Percentiles rank a stretch among this genome's conserved stretches.
Conservation (phyloP, 2,888 invertebrate species). For the Silvanus unidentatus region DNA sequence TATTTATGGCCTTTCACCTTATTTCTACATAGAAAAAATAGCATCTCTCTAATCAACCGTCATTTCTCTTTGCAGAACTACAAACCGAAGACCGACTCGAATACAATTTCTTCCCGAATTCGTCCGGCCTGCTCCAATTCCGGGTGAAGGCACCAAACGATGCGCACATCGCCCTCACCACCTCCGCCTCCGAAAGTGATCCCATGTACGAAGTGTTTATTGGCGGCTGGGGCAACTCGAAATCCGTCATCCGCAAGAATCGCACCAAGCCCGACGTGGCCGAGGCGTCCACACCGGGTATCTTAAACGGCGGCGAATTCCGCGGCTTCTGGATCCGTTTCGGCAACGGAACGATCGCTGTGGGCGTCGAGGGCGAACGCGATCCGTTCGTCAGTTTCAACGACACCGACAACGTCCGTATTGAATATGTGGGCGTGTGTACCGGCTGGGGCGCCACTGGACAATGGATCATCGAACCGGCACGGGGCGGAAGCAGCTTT, state of each 20-base stretch:
- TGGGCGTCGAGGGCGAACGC: constrained; percentile 52
- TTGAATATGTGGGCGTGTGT: constrained; percentile 73
- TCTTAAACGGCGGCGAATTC: constrained; percentile 67
- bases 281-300: constrained; percentile 62
- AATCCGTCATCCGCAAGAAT: constrained; percentile 77
- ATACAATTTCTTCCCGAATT: constrained; percentile 73
- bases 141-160: constrained; percentile 74
- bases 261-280: constrained; percentile 52
- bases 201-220: constrained; percentile 84
- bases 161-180: constrained; percentile 77
- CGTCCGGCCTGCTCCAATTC: constrained; percentile 66
- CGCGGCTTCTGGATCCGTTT: constrained; percentile 78
- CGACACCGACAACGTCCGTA: constrained; percentile 64
- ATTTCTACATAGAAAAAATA: too few relatives aligned
- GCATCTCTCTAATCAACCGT: too few relatives aligned
- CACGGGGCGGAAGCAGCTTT: constrained; percentile 13
- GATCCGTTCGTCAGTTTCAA: constrained; percentile 70
- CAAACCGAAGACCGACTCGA: constrained; percentile 73
- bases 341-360: constrained; percentile 53
- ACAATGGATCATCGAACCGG: constrained; percentile 68
- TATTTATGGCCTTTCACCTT: too few relatives aligned
- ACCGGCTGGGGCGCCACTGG: constrained; percentile 84
- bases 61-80: constrained; percentile 57
- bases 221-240: constrained; percentile 83
- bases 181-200: constrained; percentile 61